phyloP scores from a whole-genome alignment of 2,888 invertebrate species.

The Metacarcinus magister region DNA sequence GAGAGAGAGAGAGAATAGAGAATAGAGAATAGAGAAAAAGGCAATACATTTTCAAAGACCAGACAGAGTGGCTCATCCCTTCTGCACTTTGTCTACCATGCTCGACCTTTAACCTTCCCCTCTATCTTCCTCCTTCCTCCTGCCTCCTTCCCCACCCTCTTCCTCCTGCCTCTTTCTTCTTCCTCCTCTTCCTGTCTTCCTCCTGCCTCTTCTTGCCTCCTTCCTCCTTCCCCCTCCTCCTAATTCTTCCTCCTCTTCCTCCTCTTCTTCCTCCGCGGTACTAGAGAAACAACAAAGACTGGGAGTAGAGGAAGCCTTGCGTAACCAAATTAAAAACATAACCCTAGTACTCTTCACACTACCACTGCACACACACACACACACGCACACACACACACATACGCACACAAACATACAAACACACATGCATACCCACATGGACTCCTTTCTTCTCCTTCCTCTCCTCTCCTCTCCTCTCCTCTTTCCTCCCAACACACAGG shows the following conservation, averaged over 20 bases:
- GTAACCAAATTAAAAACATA: conserved; percentile 1
- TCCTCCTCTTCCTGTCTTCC: too few species aligned
- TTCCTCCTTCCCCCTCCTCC: too few species aligned
- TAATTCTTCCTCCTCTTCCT: background rate
- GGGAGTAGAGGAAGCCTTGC: background rate
- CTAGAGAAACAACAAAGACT: background rate
- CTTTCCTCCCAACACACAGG: background rate
- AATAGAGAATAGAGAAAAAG: background rate
- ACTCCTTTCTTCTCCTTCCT: too few species aligned
- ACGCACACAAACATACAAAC: background rate
- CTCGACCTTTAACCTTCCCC: background rate
- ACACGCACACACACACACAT: background rate
- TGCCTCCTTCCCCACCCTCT: too few species aligned
- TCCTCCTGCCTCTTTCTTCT: background rate
- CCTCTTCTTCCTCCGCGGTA: background rate
- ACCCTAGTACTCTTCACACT: background rate
- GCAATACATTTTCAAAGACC: background rate
- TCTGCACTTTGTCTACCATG: background rate
- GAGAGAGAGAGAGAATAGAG: background rate
- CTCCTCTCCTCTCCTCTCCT: background rate
- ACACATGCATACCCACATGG: background rate
- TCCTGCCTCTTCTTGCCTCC: too few species aligned
- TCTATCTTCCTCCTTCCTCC: background rate
- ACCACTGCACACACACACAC: background rate
- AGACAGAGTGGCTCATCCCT: background rate